Base-by-base conservation (phyloP, 2,113 vertebrate species). In the Carlito syrichta region DNA sequence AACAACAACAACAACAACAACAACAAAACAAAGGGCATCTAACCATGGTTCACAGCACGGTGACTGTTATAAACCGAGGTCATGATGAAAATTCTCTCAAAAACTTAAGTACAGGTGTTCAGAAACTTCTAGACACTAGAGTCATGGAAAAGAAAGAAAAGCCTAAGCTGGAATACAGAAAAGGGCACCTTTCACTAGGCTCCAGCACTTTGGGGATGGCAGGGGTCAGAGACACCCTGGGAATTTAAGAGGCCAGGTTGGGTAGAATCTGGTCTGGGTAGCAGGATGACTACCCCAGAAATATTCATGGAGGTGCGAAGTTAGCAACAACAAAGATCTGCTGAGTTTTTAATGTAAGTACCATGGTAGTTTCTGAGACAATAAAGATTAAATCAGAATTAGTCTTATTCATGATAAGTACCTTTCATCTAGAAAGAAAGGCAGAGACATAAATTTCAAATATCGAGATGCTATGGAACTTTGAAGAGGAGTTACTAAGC, bases 181-280 rank as follows among this genome's bases (percentile, higher is more conserved):
- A 74, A 27, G 2, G 9, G 11, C 1, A 6, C 17, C 20, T 63
- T 3, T 76, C n/a, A n/a, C 38, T 14, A 88, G 14, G 12, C 25
- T 66, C 5, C 14, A 63, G 60, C 2, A 22, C 7, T 35, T 0
- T 58, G 10, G 25, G 19, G 1, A 13, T 54, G 43, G 3, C 2
- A 19, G 3, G 13, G 14, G 3, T 45, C 10, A n/a, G 50, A 79
- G 25, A 68, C 38, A 35, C 11, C 6, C 25, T 13, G 43, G 43
- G 23, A 54, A 77, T 12, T 35, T 63, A 60, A 71, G 73, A 83
- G 48, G 63, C 3, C 9, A n/a, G 12, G 38, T 38, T 79, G 32
- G 27, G 35, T 50, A 6, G 27, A 74, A 30, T 62, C 3, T 9
- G 8, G 1, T 40, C 25, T 23, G 8, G 0, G 30, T 45, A 50